Base-by-base conservation (phyloP, 2,888 invertebrate genomes). In the Drepana falcataria region DNA sequence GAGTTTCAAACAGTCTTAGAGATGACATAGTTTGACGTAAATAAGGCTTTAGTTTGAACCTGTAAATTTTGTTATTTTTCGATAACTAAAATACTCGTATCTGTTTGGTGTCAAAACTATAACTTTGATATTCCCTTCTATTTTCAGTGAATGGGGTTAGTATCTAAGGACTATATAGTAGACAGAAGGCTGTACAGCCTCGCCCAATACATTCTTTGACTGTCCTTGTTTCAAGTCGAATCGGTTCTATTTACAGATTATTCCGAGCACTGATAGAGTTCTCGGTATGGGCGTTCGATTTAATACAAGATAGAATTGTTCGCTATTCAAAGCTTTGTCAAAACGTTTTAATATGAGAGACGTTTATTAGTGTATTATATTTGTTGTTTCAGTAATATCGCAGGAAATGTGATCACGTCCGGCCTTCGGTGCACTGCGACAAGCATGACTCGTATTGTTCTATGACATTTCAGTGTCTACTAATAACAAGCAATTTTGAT, bases 401-500 rank as follows among this genome's bases (percentile, higher is more conserved):
- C 69, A 79, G 83, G 83, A 89, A 90, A 89, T 87, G 84, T 71
- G 81, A 82, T 87, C 90, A 88, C 89, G 87, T 86, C 69, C 87
- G 81, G 82, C 87, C 87, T 86, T 86, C 87, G 80, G 70, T 77
- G 77, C 65, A 61, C 77, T 72, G 79, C 73, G 81, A 84, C 83
- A 85, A 75, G 51, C 72, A 73, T 70, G 69, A 73, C 79, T 73
- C 72, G 83, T 82, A 90, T 90, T 91, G 91, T 90, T 89, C 90
- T 86, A 83, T 89, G 91, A 90, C 89, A 91, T 90, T 91, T 90
- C 77, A 87, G 87, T 79, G 21, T 82, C 82, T 75, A 80, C 87
- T 88, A 90, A 89, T 90, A 83, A 89, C 86, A 82, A 88, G 83
- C 86, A 89, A 91, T 90, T 90, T 87, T 58, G 81, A 75, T 89